Evolutionary conservation across 2,797 vertebrate species (phyloP).

Genomic region (Thripadectes ignobilis): DNA sequence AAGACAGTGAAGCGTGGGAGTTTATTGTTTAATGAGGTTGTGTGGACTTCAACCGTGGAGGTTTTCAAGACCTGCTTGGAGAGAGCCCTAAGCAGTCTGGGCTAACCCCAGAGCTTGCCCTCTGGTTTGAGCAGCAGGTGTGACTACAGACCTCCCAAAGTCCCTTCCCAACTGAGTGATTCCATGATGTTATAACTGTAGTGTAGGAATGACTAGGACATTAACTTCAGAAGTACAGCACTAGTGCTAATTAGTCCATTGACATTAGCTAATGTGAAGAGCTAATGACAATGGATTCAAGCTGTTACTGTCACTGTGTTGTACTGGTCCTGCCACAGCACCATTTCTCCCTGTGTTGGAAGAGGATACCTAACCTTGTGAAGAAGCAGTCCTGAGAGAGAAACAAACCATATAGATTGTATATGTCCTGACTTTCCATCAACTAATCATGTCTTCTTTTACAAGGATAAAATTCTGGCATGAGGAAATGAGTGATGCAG

Average conservation of each 20-base stretch:
- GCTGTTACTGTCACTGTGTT: not conserved
- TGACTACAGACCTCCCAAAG: not conserved
- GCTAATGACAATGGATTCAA: not conserved
- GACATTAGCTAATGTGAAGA: not conserved
- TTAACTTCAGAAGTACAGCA: not conserved
- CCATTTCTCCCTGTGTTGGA: not conserved
- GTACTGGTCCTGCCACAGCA: not conserved
- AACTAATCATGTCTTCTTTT: not conserved
- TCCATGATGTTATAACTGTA: not conserved
- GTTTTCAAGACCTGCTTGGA: not conserved
- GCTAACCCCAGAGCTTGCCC: not conserved
- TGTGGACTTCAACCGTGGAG: not conserved
- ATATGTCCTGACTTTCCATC: not conserved
- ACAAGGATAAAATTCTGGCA: not conserved
- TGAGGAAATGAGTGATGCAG: not conserved
- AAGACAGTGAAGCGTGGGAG: not conserved
- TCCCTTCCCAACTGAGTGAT: not conserved
- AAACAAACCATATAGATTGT: not conserved
- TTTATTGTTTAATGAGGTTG: not conserved
- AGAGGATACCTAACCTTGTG: not conserved
- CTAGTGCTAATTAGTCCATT: not conserved
- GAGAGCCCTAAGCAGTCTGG: not conserved
- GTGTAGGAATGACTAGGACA: not conserved
- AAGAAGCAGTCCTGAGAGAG: not conserved
- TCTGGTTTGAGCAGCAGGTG: not conserved